Evolutionary conservation across 2,888 invertebrate species (phyloP).

Genomic region (Heliconius hortense): DNA sequence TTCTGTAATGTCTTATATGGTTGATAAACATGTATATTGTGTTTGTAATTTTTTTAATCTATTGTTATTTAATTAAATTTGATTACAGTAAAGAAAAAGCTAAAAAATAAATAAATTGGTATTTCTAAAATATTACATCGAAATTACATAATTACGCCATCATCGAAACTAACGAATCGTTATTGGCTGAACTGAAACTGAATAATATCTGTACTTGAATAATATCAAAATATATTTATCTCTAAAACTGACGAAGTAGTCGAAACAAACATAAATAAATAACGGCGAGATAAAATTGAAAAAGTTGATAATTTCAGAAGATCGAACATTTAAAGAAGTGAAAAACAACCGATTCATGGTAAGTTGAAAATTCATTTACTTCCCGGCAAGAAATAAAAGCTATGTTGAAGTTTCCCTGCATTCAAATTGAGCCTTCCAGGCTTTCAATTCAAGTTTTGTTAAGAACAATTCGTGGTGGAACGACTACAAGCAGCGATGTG

Average conservation of each 20-base stretch:
- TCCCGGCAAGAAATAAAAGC: constrained; percentile 71
- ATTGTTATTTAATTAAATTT: no score
- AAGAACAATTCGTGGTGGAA: constrained; percentile 63
- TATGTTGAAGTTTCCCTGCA: constrained; percentile 73
- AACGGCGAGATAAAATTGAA: constrained; percentile 7
- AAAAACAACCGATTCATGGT: constrained; percentile 54
- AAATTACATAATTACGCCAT: no score
- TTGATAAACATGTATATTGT: no score
- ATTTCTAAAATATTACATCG: no score
- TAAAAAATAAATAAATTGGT: no score
- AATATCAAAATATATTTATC: neutral
- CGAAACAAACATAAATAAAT: constrained; percentile 2
- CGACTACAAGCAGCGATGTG: constrained; percentile 36
- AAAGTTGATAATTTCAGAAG: constrained; percentile 19
- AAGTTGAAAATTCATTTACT: constrained; percentile 73
- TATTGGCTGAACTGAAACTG: no score
- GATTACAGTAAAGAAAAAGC: no score
- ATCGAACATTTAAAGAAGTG: constrained; percentile 32
- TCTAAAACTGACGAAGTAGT: neutral
- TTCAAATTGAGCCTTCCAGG: constrained; percentile 71
- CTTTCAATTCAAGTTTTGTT: constrained; percentile 73
- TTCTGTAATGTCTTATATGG: no score
- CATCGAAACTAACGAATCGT: no score
- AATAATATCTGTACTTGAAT: no score
- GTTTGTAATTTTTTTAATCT: no score